phyloP scores from a whole-genome alignment of 2,797 vertebrate genomes.

The Uromys caudimaculatus region DNA sequence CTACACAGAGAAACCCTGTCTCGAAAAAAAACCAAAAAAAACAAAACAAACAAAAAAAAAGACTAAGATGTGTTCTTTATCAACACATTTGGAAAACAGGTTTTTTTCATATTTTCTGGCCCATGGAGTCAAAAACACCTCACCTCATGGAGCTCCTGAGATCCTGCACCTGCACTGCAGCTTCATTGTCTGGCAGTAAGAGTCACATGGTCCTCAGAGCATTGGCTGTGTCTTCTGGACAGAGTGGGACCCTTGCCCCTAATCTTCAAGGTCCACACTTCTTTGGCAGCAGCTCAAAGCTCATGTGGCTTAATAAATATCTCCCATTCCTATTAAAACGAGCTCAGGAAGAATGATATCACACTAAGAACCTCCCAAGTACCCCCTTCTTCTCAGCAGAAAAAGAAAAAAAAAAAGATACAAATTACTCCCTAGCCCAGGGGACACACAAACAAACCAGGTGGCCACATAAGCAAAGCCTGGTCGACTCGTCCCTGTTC shows the following conservation, averaged over 20 bases:
- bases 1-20: too few species aligned
- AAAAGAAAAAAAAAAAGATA: not conserved
- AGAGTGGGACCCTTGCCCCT: too few species aligned
- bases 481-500: not conserved
- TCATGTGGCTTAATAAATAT: not conserved
- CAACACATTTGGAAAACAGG: not conserved
- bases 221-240: not conserved
- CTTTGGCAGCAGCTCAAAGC: not conserved
- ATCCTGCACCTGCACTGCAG: too few species aligned
- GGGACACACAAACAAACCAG: not conserved
- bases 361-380: not conserved
- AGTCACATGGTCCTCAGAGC: not conserved
- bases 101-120: not conserved
- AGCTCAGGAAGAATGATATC: not conserved
- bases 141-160: not conserved
- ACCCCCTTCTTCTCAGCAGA: not conserved
- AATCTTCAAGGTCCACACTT: accelerated
- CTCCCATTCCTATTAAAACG: not conserved
- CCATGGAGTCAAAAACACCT: not conserved
- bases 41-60: too few species aligned
- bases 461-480: not conserved
- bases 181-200: accelerated
- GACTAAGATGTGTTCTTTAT: not conserved
- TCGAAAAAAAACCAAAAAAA: too few species aligned
- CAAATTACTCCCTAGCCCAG: not conserved